Conservation (phyloP, 2,888 invertebrate species). For the Caenorhabditis wallacei region DNA sequence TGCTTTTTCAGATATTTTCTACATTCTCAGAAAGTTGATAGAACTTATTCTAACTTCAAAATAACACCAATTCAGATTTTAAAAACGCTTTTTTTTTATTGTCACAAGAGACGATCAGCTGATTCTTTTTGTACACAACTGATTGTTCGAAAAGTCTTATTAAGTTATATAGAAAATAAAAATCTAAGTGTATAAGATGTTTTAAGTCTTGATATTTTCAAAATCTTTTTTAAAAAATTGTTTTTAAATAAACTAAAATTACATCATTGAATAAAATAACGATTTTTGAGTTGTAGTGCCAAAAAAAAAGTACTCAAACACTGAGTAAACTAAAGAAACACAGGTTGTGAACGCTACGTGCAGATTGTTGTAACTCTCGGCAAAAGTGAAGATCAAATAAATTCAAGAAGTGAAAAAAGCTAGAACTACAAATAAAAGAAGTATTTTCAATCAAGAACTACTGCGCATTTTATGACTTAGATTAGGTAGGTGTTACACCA, state of each 20-base stretch:
- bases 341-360: constrained; percentile 49
- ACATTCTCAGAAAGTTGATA: no score
- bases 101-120: not conserved
- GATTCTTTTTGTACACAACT: not conserved
- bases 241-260: not conserved
- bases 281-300: constrained; percentile 14
- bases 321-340: constrained; percentile 26
- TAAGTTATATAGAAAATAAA: no score
- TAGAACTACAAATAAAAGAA: not conserved
- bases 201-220: no score
- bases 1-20: no score
- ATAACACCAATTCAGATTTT: not conserved
- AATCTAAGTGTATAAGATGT: no score
- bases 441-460: not conserved
- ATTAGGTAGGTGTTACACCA: not conserved
- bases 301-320: constrained; percentile 35
- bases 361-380: constrained; percentile 36
- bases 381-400: constrained; percentile 37
- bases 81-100: no score
- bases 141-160: no score
- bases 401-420: constrained; percentile 8
- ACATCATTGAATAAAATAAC: not conserved
- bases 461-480: not conserved
- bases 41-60: no score
- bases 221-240: no score